Base-by-base conservation (phyloP, 2,797 vertebrate species). In the Megaceryle alcyon region DNA sequence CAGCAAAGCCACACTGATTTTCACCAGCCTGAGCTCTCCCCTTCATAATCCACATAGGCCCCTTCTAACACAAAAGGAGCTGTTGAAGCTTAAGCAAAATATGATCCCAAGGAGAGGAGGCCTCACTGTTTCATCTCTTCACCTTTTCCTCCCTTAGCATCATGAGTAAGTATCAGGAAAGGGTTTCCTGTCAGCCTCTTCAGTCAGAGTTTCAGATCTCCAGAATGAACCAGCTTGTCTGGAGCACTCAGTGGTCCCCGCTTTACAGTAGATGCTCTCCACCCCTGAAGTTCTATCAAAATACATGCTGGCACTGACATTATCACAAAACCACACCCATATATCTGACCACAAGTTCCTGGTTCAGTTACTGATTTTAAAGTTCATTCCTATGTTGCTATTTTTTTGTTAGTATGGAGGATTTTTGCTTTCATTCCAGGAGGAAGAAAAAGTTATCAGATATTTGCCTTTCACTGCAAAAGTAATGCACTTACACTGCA, bases 61-160 rank as follows among this genome's bases (percentile, higher is more conserved):
- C 57, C 49, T 94, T 68, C 88, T 86, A 75, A 91, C 35, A 92
- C 86, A 93, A 90, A 95, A 96, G 69, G 51, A 95, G 37, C 53
- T 70, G 33, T 20, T 94, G 80, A 88, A 92, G 48, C 31, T 86
- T 41, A 94, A 90, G 13, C 53, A 86, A 86, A 92, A 94, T 89
- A 81, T 1, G 9, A 82, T 61, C 51, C 46, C 60, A 92, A 87
- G 68, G 63, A 77, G 39, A 79, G 22, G 5, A 20, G 69, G 64
- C 68, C 49, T 95, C 76, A 54, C 33, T 37, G 79, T 66, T 80
- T 82, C 48, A 63, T 79, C 64, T 92, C 69, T 60, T 90, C 56
- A 51, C 25, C 66, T 48, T 43, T 70, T 82, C 33, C 35, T 44
- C 43, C 54, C 48, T 86, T 35, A 71, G 39, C 48, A 96, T 39